These are phyloP conservation scores for Parus major DNA, from an alignment of 2,113 vertebrate genomes.

Conservation along the genomic window DNA sequence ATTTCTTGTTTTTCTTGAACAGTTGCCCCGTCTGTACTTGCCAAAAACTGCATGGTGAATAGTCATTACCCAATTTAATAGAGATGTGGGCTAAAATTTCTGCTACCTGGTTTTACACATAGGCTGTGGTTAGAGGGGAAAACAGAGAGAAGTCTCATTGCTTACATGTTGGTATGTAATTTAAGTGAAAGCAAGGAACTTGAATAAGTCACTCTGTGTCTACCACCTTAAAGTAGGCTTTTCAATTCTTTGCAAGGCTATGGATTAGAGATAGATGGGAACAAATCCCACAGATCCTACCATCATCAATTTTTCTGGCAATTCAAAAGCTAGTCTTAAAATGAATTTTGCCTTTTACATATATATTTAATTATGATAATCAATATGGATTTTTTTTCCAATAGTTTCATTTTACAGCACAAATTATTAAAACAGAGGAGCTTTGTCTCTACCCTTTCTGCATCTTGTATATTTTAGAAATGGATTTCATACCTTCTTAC, in stretches of 20 bases:
- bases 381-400: neutral
- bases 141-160: conserved; percentile 46
- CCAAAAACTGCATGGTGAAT: conserved; percentile 48
- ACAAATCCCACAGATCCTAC: neutral
- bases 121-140: conserved; percentile 21
- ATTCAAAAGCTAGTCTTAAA: neutral
- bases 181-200: conserved; percentile 19
- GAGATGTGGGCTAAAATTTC: conserved; percentile 49
- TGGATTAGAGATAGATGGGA: neutral
- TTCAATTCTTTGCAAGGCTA: neutral
- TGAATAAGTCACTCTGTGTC: neutral
- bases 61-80: conserved; percentile 64
- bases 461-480: neutral
- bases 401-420: neutral
- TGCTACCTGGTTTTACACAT: conserved; percentile 61
- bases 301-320: neutral
- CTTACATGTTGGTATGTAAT: neutral
- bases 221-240: neutral
- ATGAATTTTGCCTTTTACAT: neutral
- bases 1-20: conserved; percentile 66
- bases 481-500: neutral
- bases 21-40: conserved; percentile 35
- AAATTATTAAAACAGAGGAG: neutral
- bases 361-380: neutral
- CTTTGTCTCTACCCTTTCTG: neutral